Evolutionary conservation across 2,797 vertebrate genomes (phyloP).

Genomic region (Botia kubotai): DNA sequence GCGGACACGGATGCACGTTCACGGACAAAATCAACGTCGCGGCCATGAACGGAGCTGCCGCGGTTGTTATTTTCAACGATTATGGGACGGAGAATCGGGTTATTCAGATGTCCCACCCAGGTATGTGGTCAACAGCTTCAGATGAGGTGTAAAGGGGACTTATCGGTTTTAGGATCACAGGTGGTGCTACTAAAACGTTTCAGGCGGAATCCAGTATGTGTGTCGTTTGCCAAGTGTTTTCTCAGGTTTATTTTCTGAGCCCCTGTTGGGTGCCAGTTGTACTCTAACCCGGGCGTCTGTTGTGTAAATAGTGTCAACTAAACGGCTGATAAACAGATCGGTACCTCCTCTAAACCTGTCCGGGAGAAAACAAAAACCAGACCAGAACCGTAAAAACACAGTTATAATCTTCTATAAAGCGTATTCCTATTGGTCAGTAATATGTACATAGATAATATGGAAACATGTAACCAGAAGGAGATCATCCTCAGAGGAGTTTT

Average conservation of each 20-base stretch:
- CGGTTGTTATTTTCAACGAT: conserved; percentile 84
- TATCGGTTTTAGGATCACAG: background rate
- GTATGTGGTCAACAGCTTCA: conserved; percentile 68
- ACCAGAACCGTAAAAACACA: too few relatives aligned
- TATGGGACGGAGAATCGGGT: conserved; percentile 78
- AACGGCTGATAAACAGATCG: background rate
- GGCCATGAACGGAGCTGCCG: conserved; percentile 73
- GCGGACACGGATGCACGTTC: conserved; percentile 85
- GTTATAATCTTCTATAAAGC: too few relatives aligned
- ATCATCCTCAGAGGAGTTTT: too few relatives aligned
- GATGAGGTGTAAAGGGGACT: background rate
- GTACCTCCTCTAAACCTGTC: background rate
- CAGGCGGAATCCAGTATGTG: too few relatives aligned
- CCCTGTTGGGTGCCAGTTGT: background rate
- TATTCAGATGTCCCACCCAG: conserved; percentile 86
- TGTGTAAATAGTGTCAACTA: conserved; percentile 12
- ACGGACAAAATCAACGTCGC: conserved; percentile 83
- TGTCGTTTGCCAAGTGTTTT: too few relatives aligned
- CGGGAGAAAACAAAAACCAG: too few relatives aligned
- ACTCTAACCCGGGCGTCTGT: conserved; percentile 39
- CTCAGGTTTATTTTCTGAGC: background rate
- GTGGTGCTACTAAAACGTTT: too few relatives aligned
- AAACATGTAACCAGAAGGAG: too few relatives aligned
- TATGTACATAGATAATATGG: too few relatives aligned
- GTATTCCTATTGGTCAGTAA: too few relatives aligned